These are phyloP conservation scores for Nettapus auritus DNA, from an alignment of 2,113 vertebrate genomes.

Conservation along the genomic window DNA sequence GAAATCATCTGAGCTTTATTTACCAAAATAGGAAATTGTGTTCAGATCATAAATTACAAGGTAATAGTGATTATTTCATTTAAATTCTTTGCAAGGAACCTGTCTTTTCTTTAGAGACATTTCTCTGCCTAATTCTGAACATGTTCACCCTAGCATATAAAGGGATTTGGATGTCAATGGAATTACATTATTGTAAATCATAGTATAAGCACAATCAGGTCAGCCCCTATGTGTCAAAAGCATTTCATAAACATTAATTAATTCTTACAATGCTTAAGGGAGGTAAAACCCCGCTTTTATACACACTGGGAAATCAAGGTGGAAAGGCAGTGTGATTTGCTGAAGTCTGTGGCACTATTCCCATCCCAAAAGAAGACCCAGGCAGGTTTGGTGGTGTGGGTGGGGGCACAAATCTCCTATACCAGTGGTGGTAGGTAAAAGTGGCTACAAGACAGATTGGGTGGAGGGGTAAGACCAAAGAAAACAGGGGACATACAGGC, in stretches of 20 bases:
- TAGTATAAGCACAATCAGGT: neutral
- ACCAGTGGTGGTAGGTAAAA: neutral
- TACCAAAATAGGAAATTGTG: conserved; percentile 24
- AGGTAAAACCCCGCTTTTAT: neutral
- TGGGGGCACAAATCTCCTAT: neutral
- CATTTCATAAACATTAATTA: neutral
- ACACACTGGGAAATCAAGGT: neutral
- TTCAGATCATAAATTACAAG: conserved; percentile 19
- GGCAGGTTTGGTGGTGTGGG: neutral
- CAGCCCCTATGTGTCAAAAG: neutral
- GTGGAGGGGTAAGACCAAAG: neutral
- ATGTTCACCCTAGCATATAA: neutral
- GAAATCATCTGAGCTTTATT: conserved; percentile 44
- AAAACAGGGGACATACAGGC: neutral
- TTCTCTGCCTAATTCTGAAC: conserved; percentile 27
- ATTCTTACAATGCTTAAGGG: neutral
- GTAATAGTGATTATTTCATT: conserved; percentile 10
- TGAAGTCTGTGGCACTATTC: neutral
- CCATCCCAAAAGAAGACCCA: neutral
- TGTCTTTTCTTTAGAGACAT: conserved; percentile 5
- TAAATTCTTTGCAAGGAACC: neutral
- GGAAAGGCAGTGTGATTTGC: neutral
- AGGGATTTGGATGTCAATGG: neutral
- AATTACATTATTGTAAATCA: neutral
- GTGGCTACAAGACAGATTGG: neutral